These are phyloP conservation scores for Diadegma fenestrale DNA, from an alignment of 2,888 invertebrate species.

Conservation along the genomic window DNA sequence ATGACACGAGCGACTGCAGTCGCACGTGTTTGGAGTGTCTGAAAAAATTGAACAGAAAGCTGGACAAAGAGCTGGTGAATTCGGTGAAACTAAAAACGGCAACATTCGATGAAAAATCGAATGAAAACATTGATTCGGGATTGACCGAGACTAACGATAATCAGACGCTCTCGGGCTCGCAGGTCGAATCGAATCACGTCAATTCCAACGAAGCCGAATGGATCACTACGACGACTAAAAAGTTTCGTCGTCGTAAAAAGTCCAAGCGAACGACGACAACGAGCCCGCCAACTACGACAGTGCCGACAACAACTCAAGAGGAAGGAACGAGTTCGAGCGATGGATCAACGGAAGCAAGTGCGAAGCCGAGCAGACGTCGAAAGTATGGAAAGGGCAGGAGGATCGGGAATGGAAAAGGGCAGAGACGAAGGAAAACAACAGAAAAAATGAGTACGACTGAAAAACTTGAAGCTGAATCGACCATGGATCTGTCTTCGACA, in stretches of 20 bases:
- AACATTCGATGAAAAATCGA: conserved; percentile 7
- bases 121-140: conserved; percentile 69
- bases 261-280: conserved; percentile 1
- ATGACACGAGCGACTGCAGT: conserved; percentile 59
- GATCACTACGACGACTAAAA: conserved; percentile 25
- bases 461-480: not conserved
- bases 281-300: not conserved
- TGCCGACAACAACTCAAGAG: conserved; percentile 4
- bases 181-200: conserved; percentile 9
- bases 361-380: not conserved
- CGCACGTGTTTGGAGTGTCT: conserved; percentile 61
- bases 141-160: conserved; percentile 66
- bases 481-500: conserved; percentile 4
- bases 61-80: conserved; percentile 39
- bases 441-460: conserved; percentile 3
- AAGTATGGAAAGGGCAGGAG: conserved; percentile 38
- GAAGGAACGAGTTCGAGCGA: conserved; percentile 8
- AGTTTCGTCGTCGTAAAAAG: conserved; percentile 13
- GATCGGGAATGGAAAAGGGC: conserved; percentile 44
- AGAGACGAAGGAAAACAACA: conserved; percentile 45
- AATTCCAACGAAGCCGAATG: conserved; percentile 40
- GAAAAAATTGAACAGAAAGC: conserved; percentile 59
- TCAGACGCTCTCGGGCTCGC: not conserved
- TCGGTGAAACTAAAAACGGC: not conserved
- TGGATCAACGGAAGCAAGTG: not conserved